Conservation (phyloP, 2,113 vertebrate species). For the Sinocyclocheilus rhinocerous region DNA sequence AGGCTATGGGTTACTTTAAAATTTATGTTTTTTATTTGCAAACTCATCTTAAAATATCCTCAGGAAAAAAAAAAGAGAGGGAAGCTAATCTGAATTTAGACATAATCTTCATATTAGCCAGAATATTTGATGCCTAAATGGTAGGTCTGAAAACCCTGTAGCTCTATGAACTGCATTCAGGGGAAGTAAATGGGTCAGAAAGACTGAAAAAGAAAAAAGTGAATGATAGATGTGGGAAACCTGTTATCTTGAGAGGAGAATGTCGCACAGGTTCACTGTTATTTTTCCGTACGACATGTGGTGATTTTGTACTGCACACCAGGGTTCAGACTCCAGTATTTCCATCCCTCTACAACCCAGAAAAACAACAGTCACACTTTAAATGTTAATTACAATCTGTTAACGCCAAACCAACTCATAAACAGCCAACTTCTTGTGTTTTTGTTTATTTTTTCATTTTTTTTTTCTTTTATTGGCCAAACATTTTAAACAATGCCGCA, state of each 20-base stretch:
- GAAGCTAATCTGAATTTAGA: no score
- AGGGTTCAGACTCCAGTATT: neutral
- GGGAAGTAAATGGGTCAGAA: no score
- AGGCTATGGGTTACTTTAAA: no score
- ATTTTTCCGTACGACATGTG: neutral
- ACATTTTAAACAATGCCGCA: neutral
- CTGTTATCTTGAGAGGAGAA: neutral
- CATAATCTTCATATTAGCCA: neutral
- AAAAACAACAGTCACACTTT: neutral
- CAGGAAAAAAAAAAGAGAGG: no score
- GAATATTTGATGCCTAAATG: neutral
- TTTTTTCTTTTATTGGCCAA: neutral
- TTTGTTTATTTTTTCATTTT: neutral
- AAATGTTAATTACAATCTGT: slow-evolving; percentile 36
- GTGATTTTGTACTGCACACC: neutral
- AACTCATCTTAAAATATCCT: no score
- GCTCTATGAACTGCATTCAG: neutral
- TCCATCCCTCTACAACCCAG: neutral
- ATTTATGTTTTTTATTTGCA: no score
- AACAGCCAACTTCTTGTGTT: neutral
- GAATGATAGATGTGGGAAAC: neutral
- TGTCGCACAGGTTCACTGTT: neutral
- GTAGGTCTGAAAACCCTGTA: neutral
- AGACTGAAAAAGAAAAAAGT: neutral
- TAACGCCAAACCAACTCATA: neutral